These are phyloP conservation scores for Rallus limicola DNA, from an alignment of 2,113 vertebrate species.

Conservation along the genomic window DNA sequence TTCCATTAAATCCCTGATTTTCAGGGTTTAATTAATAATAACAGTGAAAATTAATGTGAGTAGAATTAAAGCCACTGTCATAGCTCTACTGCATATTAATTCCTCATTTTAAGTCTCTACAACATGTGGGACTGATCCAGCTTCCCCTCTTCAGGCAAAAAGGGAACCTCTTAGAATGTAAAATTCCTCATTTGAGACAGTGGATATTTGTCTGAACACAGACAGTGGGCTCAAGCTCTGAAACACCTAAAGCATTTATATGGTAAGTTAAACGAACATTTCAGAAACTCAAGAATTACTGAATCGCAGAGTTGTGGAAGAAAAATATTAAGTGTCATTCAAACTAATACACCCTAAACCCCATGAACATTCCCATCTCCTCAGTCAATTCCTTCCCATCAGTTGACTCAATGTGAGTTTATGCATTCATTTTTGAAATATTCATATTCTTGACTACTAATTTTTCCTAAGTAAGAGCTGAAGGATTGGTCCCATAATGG, in stretches of 20 bases:
- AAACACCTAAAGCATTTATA: neutral
- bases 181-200: neutral
- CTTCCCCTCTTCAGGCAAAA: neutral
- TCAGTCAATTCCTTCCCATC: neutral
- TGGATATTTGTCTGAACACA: neutral
- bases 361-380: neutral
- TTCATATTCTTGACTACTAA: neutral
- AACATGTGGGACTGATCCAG: slow-evolving; percentile 24
- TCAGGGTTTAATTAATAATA: slow-evolving; percentile 80
- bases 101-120: slow-evolving; percentile 47
- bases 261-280: neutral
- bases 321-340: neutral
- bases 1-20: slow-evolving; percentile 83
- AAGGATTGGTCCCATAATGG: neutral
- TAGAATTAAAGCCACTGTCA: slow-evolving; percentile 74
- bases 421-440: neutral
- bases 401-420: neutral
- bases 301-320: neutral
- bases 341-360: neutral
- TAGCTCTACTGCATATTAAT: slow-evolving; percentile 72
- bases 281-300: neutral
- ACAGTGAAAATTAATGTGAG: slow-evolving; percentile 75
- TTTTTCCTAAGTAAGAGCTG: neutral
- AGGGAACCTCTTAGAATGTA: neutral
- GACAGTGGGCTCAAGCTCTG: neutral